Conservation (phyloP, 2,113 vertebrate species). For the Sorex araneus region DNA sequence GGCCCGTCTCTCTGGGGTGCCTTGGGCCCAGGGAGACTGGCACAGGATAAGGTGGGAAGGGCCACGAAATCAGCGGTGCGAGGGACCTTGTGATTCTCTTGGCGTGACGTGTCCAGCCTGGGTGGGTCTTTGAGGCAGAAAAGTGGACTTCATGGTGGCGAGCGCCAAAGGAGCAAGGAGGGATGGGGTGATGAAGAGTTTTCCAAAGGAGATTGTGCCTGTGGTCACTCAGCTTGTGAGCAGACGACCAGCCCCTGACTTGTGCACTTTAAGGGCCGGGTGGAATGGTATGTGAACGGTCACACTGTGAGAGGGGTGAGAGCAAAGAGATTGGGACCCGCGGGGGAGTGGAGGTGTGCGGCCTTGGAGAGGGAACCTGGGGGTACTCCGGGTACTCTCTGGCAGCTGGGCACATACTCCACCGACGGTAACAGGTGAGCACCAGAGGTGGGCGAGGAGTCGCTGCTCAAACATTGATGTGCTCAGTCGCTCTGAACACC, state of each 20-base stretch:
- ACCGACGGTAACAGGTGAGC: no score
- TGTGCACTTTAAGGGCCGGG: not conserved
- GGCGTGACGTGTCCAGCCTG: not conserved
- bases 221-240: not conserved
- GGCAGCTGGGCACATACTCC: no score
- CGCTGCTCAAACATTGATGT: not conserved
- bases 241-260: not conserved
- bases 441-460: not conserved
- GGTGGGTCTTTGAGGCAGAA: not conserved
- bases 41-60: not conserved
- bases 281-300: not conserved
- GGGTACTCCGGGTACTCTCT: not conserved
- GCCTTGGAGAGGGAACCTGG: not conserved
- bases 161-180: not conserved
- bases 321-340: not conserved
- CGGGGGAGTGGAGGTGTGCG: not conserved
- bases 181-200: not conserved
- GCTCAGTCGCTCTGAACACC: not conserved
- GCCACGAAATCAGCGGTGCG: not conserved
- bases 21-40: constrained; percentile 6
- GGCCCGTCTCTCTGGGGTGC: not conserved
- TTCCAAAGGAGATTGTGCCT: not conserved
- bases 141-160: not conserved
- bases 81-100: not conserved
- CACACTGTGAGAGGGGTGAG: not conserved